A percentile compares a stretch with the other conserved stretches of the same genome.
These are phyloP conservation scores for Sphecodes monilicornis DNA, from an alignment of 2,888 invertebrate species.

Conservation along the genomic window DNA sequence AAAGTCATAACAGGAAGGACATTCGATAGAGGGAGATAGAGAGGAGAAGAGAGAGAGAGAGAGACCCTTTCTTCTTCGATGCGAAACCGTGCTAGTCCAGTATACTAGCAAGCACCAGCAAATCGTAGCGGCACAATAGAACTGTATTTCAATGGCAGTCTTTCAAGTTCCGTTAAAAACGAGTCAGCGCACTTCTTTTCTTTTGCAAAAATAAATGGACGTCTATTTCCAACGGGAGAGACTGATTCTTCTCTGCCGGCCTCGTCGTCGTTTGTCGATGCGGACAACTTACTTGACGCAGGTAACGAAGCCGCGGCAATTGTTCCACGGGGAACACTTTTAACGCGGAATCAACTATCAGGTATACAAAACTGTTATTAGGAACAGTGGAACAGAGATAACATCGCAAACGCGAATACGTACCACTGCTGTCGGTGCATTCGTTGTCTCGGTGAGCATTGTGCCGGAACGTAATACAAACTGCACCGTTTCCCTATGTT, in stretches of 20 bases:
- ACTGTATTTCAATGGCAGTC: conserved; percentile 49
- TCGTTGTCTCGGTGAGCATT: conserved; percentile 4
- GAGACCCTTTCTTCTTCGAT: conserved; percentile 28
- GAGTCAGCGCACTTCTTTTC: conserved; percentile 43
- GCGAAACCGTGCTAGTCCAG: conserved; percentile 20
- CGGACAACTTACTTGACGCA: conserved; percentile 26
- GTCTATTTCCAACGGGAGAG: conserved; percentile 19
- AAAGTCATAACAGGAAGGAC: conserved; percentile 16
- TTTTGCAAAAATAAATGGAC: conserved; percentile 36
- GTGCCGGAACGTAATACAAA: neutral
- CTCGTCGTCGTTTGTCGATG: conserved; percentile 33
- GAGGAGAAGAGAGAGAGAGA: conserved; percentile 6
- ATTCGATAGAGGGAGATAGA: neutral
- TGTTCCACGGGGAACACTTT: conserved; percentile 30
- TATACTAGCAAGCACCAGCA: conserved; percentile 18
- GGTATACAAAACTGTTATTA: conserved; percentile 11
- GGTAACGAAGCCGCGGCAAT: conserved; percentile 36
- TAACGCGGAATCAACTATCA: conserved; percentile 27
- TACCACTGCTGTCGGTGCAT: neutral
- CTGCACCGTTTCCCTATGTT: conserved; percentile 11
- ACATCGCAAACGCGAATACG: neutral
- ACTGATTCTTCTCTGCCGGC: conserved; percentile 31
- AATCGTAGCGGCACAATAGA: conserved; percentile 51
- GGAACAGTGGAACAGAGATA: neutral
- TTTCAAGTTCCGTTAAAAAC: conserved; percentile 54